These are phyloP conservation scores for Atractosteus spatula DNA, from an alignment of 2,113 vertebrate genomes.

Conservation along the genomic window DNA sequence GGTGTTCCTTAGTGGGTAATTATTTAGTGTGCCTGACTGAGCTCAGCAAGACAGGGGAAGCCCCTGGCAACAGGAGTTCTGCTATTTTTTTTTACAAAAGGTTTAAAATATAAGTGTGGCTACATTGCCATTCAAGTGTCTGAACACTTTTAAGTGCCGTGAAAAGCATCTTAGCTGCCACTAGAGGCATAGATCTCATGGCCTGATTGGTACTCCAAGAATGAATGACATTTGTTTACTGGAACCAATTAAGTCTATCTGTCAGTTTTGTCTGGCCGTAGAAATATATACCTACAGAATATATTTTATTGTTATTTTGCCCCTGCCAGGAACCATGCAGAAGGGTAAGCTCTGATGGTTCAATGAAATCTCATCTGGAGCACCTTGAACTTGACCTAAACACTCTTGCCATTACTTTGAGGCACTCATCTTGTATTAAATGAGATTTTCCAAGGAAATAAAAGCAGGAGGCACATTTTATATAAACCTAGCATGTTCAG, in stretches of 20 bases:
- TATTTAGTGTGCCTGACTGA: constrained; percentile 1
- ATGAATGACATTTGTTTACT: background rate
- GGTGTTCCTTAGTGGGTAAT: background rate
- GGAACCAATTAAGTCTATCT: background rate
- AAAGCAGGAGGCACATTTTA: too few relatives aligned
- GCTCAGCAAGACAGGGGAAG: background rate
- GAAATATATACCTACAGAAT: too few relatives aligned
- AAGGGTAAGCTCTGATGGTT: background rate
- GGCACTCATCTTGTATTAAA: background rate
- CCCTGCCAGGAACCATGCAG: too few relatives aligned
- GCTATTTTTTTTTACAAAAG: background rate
- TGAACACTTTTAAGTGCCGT: background rate
- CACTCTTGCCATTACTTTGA: background rate
- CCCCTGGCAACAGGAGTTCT: background rate
- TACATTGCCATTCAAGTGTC: background rate
- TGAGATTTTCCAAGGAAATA: too few relatives aligned
- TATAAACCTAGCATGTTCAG: too few relatives aligned
- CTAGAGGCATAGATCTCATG: background rate
- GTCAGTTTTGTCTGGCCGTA: too few relatives aligned
- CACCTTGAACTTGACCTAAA: background rate
- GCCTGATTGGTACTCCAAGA: background rate
- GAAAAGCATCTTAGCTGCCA: background rate
- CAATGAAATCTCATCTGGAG: background rate
- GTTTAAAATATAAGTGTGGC: background rate
- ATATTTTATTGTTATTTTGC: too few relatives aligned